Percentiles rank a stretch among this genome's conserved stretches.
phyloP scores from a whole-genome alignment of 53 echinoderm and acorn worm genomes.

The Echinarachnius parma region DNA sequence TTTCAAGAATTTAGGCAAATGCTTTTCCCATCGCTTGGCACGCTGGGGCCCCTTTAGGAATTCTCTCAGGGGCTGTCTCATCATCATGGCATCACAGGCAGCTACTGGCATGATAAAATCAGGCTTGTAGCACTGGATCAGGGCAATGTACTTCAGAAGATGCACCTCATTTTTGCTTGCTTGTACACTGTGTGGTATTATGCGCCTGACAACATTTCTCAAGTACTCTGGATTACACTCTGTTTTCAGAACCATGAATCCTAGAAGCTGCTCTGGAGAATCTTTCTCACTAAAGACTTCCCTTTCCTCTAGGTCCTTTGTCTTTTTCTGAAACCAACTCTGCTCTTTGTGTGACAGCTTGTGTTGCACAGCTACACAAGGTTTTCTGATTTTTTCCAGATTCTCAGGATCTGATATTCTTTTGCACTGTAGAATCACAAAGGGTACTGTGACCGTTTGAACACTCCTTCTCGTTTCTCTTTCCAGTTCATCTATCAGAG shows the following conservation, averaged over 20 bases:
- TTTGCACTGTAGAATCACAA: slow-evolving; percentile 51
- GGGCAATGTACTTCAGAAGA: slow-evolving; percentile 63
- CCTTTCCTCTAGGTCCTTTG: slow-evolving; percentile 33
- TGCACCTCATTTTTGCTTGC: slow-evolving; percentile 5
- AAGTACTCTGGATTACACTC: slow-evolving; percentile 46
- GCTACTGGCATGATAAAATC: no score
- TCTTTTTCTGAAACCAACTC: slow-evolving; percentile 43
- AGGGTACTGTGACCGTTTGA: slow-evolving; percentile 13
- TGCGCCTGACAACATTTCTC: slow-evolving; percentile 16
- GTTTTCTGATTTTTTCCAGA: no score
- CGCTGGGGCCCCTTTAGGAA: no score
- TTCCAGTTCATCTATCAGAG: background rate
- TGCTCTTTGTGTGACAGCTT: slow-evolving; percentile 7
- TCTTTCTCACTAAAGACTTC: slow-evolving; percentile 23
- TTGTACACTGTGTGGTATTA: background rate
- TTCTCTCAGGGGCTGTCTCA: no score
- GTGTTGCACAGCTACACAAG: slow-evolving; percentile 21
- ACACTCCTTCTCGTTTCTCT: slow-evolving; percentile 43
- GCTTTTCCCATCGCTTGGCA: no score
- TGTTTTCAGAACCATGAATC: slow-evolving; percentile 61
- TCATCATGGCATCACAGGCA: no score
- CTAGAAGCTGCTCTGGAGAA: slow-evolving; percentile 46
- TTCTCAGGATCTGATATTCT: slow-evolving; percentile 23
- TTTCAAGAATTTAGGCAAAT: no score
- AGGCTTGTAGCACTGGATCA: no score